A percentile compares a stretch with the other conserved stretches of the same genome.
These are phyloP conservation scores for Agriopis leucophaearia DNA, from an alignment of 2,888 invertebrate genomes.

Conservation along the genomic window DNA sequence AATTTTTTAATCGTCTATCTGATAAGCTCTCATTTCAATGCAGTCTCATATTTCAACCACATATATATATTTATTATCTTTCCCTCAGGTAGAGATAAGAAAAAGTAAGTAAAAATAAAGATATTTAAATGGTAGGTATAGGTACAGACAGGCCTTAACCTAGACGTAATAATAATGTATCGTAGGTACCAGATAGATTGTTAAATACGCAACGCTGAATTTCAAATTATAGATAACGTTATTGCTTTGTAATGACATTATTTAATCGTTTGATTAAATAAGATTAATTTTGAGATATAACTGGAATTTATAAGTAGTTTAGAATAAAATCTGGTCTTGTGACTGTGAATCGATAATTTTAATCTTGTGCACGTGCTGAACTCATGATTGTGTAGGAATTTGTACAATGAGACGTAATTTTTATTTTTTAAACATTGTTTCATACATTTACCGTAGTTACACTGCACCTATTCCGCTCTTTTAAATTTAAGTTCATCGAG, in stretches of 20 bases:
- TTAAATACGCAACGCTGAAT: not conserved
- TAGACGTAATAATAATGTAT: not conserved
- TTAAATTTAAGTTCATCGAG: too few relatives aligned
- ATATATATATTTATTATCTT: too few relatives aligned
- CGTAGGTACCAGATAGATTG: not conserved
- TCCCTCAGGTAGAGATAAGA: too few relatives aligned
- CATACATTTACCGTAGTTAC: too few relatives aligned
- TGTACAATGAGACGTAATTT: not conserved
- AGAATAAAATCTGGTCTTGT: conserved; percentile 2
- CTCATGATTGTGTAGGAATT: conserved; percentile 2
- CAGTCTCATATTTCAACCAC: too few relatives aligned
- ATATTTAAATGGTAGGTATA: too few relatives aligned
- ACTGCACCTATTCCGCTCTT: too few relatives aligned
- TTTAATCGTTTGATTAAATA: not conserved
- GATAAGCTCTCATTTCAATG: too few relatives aligned
- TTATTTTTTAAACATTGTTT: too few relatives aligned
- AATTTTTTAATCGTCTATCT: too few relatives aligned
- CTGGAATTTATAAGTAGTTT: not conserved
- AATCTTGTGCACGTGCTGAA: not conserved
- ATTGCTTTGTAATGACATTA: conserved; percentile 1
- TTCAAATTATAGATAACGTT: not conserved
- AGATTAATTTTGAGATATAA: not conserved
- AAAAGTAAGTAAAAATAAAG: too few relatives aligned
- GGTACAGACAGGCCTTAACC: not conserved
- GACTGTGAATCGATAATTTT: not conserved